These are phyloP conservation scores for Gymnogyps californianus DNA, from an alignment of 2,113 vertebrate species.

Conservation along the genomic window DNA sequence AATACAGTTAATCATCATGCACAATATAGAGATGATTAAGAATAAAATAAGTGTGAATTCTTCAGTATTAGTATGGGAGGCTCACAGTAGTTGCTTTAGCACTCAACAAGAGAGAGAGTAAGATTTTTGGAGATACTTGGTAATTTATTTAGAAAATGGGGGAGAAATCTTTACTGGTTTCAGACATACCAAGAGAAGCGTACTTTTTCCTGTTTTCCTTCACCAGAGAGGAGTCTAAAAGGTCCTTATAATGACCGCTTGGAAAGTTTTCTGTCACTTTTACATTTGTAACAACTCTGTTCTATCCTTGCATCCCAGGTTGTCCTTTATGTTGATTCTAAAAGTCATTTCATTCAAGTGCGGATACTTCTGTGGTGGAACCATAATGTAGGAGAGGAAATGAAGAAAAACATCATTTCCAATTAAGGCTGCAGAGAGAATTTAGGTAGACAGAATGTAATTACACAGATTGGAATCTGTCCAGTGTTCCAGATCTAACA, in stretches of 20 bases:
- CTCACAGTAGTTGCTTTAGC: background rate
- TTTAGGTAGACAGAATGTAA: slow-evolving; percentile 3
- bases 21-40: background rate
- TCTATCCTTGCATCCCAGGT: background rate
- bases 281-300: background rate
- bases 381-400: background rate
- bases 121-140: background rate
- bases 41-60: background rate
- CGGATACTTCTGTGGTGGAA: background rate
- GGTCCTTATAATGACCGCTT: background rate
- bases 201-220: background rate
- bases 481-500: slow-evolving; percentile 30
- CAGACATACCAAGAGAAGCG: background rate
- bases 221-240: background rate
- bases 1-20: background rate
- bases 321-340: background rate
- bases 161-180: background rate
- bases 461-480: slow-evolving; percentile 13
- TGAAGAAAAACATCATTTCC: background rate
- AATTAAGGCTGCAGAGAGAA: slow-evolving; percentile 9
- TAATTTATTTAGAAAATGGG: background rate
- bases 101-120: background rate
- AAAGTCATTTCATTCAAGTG: background rate
- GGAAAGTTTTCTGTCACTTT: background rate
- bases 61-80: background rate